Conservation (phyloP, 2,888 invertebrate genomes). For the Xanthia togata region DNA sequence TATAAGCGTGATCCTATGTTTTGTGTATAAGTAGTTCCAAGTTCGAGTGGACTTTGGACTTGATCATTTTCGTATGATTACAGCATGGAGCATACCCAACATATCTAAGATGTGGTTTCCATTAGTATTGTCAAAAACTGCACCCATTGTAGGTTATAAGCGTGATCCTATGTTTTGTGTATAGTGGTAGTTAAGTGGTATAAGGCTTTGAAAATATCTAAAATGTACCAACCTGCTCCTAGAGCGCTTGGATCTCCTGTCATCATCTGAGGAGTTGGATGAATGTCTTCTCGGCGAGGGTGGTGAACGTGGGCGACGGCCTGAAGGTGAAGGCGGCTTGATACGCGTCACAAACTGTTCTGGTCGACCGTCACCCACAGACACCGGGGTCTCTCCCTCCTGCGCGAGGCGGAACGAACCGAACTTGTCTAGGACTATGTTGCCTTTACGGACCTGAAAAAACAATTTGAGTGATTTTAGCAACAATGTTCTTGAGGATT, state of each 20-base stretch:
- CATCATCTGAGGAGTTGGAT: conserved; percentile 85
- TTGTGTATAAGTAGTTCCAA: neutral
- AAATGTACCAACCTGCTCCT: conserved; percentile 80
- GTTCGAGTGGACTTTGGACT: neutral
- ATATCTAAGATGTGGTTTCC: conserved; percentile 7
- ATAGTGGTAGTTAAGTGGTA: neutral
- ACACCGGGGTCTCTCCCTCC: conserved; percentile 88
- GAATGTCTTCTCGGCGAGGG: conserved; percentile 86
- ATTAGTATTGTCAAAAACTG: conserved; percentile 39
- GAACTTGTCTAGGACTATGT: conserved; percentile 93
- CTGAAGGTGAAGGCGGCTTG: conserved; percentile 84
- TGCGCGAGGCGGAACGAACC: conserved; percentile 93
- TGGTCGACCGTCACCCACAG: conserved; percentile 86
- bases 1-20: conserved; percentile 26
- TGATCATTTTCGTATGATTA: conserved; percentile 1
- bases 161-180: conserved; percentile 1
- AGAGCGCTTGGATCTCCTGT: conserved; percentile 82
- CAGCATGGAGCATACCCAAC: conserved; percentile 14
- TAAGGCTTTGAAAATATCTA: conserved; percentile 13
- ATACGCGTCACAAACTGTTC: conserved; percentile 89
- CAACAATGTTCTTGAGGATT: neutral
- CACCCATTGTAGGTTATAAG: conserved; percentile 28
- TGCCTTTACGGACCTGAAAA: conserved; percentile 87
- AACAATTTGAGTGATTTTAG: neutral
- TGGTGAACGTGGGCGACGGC: conserved; percentile 85